Conservation (phyloP, 2,888 invertebrate genomes). For the Aphidoletes aphidimyza region DNA sequence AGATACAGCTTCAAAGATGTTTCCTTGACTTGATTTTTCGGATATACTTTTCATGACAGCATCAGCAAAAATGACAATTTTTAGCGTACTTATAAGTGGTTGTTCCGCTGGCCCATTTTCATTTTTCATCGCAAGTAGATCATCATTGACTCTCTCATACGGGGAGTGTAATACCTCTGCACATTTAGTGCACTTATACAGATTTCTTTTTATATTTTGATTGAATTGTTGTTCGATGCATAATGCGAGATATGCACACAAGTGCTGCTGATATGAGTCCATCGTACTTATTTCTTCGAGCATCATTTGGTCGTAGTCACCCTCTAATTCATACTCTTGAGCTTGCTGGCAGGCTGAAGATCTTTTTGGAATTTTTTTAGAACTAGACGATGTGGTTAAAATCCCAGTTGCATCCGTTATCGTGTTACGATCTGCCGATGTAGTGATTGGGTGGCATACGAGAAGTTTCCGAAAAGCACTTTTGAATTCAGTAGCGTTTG, state of each 20-base stretch:
- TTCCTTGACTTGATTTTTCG: not conserved
- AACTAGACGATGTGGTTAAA: not conserved
- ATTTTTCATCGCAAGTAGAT: not conserved
- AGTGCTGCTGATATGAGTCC: not conserved
- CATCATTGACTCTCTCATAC: not conserved
- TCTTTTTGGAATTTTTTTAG: not conserved
- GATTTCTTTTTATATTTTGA: not conserved
- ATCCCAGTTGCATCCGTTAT: conserved; percentile 3
- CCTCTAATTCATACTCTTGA: not conserved
- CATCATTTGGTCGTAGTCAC: not conserved
- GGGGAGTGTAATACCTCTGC: not conserved
- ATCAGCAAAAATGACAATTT: not conserved
- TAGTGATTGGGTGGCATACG: not conserved
- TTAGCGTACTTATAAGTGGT: not conserved
- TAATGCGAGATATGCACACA: not conserved
- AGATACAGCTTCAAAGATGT: not conserved
- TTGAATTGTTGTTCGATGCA: not conserved
- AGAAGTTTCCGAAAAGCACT: conserved; percentile 1
- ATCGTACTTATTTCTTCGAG: not conserved
- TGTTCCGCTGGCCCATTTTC: not conserved
- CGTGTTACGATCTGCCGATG: not conserved
- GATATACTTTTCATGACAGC: not conserved
- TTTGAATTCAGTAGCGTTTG: not conserved
- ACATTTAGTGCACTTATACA: not conserved
- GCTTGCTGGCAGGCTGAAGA: not conserved